Conservation (phyloP, 1,140 invertebrate genomes). For the Probaryconus sp. region DNA sequence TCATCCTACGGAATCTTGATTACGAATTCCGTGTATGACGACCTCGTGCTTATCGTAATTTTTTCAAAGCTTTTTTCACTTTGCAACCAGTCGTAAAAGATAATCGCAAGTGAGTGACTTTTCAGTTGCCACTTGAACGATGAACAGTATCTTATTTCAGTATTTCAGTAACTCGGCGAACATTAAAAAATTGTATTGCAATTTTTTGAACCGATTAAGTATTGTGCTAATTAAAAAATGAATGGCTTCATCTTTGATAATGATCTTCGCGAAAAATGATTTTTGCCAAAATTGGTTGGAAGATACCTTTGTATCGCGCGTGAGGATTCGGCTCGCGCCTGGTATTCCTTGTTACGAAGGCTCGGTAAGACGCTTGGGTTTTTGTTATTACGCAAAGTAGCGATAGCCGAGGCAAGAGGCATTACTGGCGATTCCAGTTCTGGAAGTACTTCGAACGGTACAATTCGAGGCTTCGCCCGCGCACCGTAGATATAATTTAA, state of each 20-base stretch:
- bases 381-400: conserved; percentile 52
- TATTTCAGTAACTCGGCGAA: too few species aligned
- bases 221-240: too few species aligned
- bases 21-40: conserved; percentile 70
- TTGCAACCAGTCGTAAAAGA: conserved; percentile 46
- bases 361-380: conserved; percentile 18
- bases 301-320: too few species aligned
- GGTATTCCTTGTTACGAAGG: too few species aligned
- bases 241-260: too few species aligned
- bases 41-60: conserved; percentile 41
- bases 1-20: conserved; percentile 70
- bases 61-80: conserved; percentile 41
- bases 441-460: conserved; percentile 51
- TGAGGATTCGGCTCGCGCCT: too few species aligned
- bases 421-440: conserved; percentile 54
- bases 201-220: too few species aligned
- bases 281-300: too few species aligned
- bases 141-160: too few species aligned
- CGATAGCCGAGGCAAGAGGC: conserved; percentile 35
- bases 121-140: conserved; percentile 6
- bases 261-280: too few species aligned
- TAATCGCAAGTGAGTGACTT: conserved; percentile 29
- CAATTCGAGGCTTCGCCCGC: conserved; percentile 55
- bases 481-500: conserved; percentile 51
- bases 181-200: too few species aligned